These are phyloP conservation scores for Mystacornis crossleyi DNA, from an alignment of 2,113 vertebrate genomes.

Conservation along the genomic window DNA sequence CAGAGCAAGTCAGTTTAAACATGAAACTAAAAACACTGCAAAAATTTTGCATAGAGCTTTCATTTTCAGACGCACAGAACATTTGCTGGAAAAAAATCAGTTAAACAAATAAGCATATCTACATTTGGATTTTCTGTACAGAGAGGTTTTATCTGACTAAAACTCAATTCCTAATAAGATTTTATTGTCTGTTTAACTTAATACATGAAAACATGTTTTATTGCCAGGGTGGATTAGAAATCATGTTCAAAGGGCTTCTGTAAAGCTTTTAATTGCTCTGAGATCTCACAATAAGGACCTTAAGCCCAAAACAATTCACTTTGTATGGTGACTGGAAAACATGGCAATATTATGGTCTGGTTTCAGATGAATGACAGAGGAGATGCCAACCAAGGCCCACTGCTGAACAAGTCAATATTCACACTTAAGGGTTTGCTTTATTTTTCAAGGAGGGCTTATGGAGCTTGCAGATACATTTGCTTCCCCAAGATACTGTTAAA, in stretches of 20 bases:
- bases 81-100: neutral
- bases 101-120: neutral
- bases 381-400: neutral
- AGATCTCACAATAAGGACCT: neutral
- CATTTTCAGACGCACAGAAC: neutral
- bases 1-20: neutral
- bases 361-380: neutral
- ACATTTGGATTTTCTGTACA: neutral
- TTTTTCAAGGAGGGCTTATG: neutral
- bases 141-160: neutral
- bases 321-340: neutral
- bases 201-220: neutral
- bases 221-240: neutral
- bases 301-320: neutral
- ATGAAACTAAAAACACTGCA: neutral
- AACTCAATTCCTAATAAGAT: neutral
- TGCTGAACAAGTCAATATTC: neutral
- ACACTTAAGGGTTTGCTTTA: neutral
- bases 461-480: accelerated
- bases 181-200: constrained; percentile 6
- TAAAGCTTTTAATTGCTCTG: neutral
- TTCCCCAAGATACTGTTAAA: neutral
- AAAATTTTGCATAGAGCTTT: neutral
- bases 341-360: neutral
- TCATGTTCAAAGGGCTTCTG: neutral